These are phyloP conservation scores for Iselma pallidipennis DNA, from an alignment of 2,888 invertebrate species.

Conservation along the genomic window DNA sequence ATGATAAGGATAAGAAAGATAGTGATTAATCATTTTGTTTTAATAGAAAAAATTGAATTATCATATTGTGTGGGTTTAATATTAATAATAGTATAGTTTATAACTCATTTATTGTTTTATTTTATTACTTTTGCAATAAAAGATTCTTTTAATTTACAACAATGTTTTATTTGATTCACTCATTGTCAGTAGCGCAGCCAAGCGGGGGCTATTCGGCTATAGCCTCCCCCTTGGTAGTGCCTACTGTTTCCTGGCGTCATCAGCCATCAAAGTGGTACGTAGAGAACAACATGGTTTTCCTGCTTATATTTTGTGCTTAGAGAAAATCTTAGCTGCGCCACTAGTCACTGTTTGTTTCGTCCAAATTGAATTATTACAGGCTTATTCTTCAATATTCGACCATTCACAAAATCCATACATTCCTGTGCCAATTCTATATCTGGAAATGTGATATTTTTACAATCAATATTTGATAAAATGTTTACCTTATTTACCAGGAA, in stretches of 20 bases:
- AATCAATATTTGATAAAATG: neutral
- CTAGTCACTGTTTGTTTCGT: neutral
- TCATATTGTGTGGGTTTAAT: neutral
- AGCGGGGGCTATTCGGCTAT: no score
- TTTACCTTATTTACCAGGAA: conserved; percentile 54
- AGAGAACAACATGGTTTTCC: no score
- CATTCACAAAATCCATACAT: conserved; percentile 11
- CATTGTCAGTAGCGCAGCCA: no score
- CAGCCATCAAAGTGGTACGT: no score
- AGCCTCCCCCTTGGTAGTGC: no score
- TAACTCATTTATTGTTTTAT: neutral
- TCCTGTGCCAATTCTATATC: conserved; percentile 1
- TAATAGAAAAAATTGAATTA: neutral
- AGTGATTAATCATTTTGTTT: conserved; percentile 15
- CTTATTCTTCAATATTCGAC: conserved; percentile 12
- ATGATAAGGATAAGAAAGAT: conserved; percentile 26
- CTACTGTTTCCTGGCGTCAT: no score
- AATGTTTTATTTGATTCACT: neutral
- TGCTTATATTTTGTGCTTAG: no score
- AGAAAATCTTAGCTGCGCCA: no score
- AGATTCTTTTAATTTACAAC: neutral
- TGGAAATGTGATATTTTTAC: neutral
- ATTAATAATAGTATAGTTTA: neutral
- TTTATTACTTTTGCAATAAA: conserved; percentile 18
- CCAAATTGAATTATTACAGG: conserved; percentile 24